A percentile compares a stretch with the other conserved stretches of the same genome.
These are phyloP conservation scores for Gobionotothen gibberifrons DNA, from an alignment of 2,797 vertebrate genomes.

Conservation along the genomic window DNA sequence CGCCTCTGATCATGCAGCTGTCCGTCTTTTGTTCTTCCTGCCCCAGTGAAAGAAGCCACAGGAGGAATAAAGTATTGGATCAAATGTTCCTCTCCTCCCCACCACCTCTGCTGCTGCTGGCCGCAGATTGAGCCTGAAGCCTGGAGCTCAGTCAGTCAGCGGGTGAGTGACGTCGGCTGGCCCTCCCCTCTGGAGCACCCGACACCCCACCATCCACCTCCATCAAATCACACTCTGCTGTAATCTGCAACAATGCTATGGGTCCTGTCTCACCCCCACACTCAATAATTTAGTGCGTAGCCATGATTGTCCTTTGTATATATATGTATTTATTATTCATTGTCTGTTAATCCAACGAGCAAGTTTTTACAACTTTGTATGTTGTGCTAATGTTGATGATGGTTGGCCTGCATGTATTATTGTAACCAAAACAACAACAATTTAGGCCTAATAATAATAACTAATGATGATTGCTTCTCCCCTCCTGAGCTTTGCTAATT, in stretches of 20 bases:
- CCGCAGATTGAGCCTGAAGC: slow-evolving; percentile 77
- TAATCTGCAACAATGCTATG: slow-evolving; percentile 17
- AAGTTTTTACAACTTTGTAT: not conserved
- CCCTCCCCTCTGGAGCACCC: slow-evolving; percentile 54
- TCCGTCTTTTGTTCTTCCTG: slow-evolving; percentile 70
- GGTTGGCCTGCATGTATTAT: not conserved
- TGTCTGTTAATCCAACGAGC: not conserved
- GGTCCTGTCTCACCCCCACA: not conserved
- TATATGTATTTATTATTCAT: not conserved
- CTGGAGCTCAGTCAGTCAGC: slow-evolving; percentile 68
- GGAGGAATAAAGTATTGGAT: slow-evolving; percentile 57
- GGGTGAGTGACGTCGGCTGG: slow-evolving; percentile 77
- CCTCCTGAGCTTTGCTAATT: not conserved
- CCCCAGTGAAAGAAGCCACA: slow-evolving; percentile 50
- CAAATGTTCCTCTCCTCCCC: slow-evolving; percentile 52
- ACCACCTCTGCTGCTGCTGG: slow-evolving; percentile 76
- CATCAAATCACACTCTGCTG: slow-evolving; percentile 14
- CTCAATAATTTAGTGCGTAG: not conserved
- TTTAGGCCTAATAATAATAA: not conserved
- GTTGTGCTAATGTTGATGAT: not conserved
- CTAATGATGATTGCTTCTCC: not conserved
- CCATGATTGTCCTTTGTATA: not conserved
- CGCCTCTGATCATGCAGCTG: slow-evolving; percentile 58
- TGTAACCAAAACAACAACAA: not conserved
- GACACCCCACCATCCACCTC: slow-evolving; percentile 15